These are phyloP conservation scores for Drosophila burlai DNA, from an alignment of 1,140 invertebrate genomes.

Conservation along the genomic window DNA sequence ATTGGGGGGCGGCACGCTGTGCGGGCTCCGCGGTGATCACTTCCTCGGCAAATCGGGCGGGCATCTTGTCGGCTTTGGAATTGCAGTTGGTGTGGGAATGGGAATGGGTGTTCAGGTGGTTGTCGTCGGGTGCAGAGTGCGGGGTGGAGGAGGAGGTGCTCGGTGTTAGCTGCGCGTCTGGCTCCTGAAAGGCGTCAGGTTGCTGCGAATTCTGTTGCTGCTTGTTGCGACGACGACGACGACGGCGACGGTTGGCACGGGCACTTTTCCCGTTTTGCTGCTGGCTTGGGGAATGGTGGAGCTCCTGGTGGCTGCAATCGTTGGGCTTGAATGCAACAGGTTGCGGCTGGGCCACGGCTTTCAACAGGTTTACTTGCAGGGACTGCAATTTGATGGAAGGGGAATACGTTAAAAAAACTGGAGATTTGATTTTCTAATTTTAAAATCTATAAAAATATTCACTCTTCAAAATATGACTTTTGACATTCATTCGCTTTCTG, in stretches of 20 bases:
- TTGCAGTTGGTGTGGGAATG: slow-evolving; percentile 14
- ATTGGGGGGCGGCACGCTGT: slow-evolving; percentile 71
- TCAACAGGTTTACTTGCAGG: slow-evolving; percentile 55
- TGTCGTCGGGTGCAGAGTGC: slow-evolving; percentile 32
- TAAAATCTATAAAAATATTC: not conserved
- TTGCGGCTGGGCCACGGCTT: slow-evolving; percentile 69
- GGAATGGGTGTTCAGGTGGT: slow-evolving; percentile 19
- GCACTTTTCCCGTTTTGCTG: slow-evolving; percentile 74
- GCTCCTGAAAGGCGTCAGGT: slow-evolving; percentile 67
- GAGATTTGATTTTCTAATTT: not conserved
- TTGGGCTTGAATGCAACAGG: slow-evolving; percentile 65
- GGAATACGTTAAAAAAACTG: not conserved
- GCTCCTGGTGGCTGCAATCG: slow-evolving; percentile 40
- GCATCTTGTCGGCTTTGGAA: slow-evolving; percentile 64
- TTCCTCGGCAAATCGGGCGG: slow-evolving; percentile 83
- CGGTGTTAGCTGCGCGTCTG: slow-evolving; percentile 69
- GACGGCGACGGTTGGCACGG: slow-evolving; percentile 70
- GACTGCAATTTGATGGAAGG: slow-evolving; percentile 25
- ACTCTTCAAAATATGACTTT: not conserved
- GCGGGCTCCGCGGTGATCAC: slow-evolving; percentile 74
- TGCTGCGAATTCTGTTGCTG: slow-evolving; percentile 74
- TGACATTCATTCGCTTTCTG: too few species aligned
- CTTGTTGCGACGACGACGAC: slow-evolving; percentile 77
- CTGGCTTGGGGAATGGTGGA: slow-evolving; percentile 39
- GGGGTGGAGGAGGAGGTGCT: slow-evolving; percentile 61